Evolutionary conservation across 2,113 vertebrate genomes (phyloP).

Genomic region (Callaeas wilsoni): DNA sequence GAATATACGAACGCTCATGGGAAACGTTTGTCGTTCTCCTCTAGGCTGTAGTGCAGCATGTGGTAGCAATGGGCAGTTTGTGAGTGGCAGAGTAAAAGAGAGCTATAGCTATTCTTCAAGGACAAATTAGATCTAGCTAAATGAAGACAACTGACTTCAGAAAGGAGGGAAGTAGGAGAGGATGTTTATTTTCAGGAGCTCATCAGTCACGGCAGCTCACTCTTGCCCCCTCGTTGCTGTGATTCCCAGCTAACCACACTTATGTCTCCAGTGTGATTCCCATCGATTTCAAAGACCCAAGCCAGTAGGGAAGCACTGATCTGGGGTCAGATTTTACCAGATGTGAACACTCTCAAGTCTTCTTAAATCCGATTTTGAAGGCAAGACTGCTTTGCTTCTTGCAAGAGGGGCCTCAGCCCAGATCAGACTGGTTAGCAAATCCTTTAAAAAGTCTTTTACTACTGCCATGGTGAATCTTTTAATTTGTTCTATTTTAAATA

Average conservation of each 20-base stretch:
- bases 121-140: neutral
- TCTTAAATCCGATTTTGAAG: neutral
- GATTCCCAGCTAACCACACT: neutral
- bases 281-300: neutral
- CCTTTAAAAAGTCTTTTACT: neutral
- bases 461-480: neutral
- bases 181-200: neutral
- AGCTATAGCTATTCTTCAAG: neutral
- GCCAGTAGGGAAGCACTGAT: neutral
- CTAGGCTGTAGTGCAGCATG: slow-evolving; percentile 40
- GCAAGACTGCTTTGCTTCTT: neutral
- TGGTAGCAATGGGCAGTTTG: slow-evolving; percentile 25
- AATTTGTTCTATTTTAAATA: neutral
- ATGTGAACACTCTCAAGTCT: neutral
- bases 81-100: neutral
- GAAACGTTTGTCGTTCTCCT: slow-evolving; percentile 20
- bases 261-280: neutral
- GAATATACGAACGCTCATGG: slow-evolving; percentile 14
- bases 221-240: neutral
- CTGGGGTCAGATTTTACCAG: neutral
- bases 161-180: neutral
- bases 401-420: neutral
- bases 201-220: neutral
- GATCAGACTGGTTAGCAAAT: neutral
- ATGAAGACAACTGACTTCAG: neutral